These are phyloP conservation scores for Catharus bicknelli DNA, from an alignment of 2,113 vertebrate genomes.

Conservation along the genomic window DNA sequence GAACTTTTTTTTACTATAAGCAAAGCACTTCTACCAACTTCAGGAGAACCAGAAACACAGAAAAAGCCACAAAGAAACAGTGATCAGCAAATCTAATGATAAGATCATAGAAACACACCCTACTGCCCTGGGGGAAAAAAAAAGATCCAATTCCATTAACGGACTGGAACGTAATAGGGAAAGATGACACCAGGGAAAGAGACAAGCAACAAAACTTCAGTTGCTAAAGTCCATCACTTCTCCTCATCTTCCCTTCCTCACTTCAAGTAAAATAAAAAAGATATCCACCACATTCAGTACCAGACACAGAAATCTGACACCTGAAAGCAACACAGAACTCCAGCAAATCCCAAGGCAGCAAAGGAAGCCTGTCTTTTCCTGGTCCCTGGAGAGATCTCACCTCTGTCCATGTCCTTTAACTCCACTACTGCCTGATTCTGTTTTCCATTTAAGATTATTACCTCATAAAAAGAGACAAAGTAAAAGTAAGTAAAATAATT, in stretches of 20 bases:
- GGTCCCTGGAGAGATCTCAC: neutral
- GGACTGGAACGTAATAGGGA: neutral
- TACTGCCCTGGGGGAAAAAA: neutral
- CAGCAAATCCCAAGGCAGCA: neutral
- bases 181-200: conserved; percentile 14
- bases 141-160: conserved; percentile 1
- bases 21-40: neutral
- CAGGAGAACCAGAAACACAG: neutral
- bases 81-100: neutral
- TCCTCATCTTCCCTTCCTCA: neutral
- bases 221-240: neutral
- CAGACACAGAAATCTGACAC: neutral
- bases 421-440: neutral
- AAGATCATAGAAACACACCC: conserved; percentile 2
- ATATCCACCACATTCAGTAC: neutral
- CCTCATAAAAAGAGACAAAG: neutral
- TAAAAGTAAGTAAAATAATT: neutral
- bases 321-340: neutral
- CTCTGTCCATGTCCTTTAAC: neutral
- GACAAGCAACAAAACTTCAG: neutral
- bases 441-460: neutral
- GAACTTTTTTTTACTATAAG: neutral
- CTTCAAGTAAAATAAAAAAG: neutral
- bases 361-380: neutral
- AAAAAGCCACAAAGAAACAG: neutral